Evolutionary conservation across 2,113 vertebrate species (phyloP), one percentile per base, ranked within the genome.

Genomic region (Cottus gobio): DNA sequence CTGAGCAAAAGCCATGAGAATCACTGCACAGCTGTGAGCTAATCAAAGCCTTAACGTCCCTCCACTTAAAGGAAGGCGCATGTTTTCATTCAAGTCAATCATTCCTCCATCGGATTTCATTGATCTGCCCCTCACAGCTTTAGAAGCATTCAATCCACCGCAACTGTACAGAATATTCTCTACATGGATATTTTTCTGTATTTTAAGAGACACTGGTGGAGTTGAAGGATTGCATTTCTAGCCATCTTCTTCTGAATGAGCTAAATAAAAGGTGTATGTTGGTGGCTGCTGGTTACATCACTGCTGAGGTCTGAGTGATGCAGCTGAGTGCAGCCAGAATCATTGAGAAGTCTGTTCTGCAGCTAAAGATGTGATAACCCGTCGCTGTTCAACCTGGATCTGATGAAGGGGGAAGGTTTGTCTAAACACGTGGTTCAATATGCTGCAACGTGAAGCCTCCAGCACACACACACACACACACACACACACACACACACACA

Each of bases 281-380:
- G 31, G 26, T 28, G 68, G 77, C 68, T 62, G 42, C 63, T 15
- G 24, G n/a, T 60, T 52, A 62, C 54, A 34, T 73, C 28, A 37
- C 28, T 57, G 50, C 28, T 57, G 50, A 10, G 50, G 36, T 26
- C 31, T 61, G 44, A 52, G 34, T 28, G 7, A 46, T 2, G 11
- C 64, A n/a, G 46, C 18, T 6, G 28, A 50, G 13, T 37, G 22
- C 50, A 48, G 37, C 20, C 28, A 48, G 50, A 39, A 71, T 83
- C 54, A 46, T 1, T n/a, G 58, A 0, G 3, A n/a, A 5, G 48
- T 70, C 48, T 63, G 36, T 69, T 24, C 57, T 20, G 12, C 39
- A 42, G 12, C 3, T 12, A 24, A 28, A 30, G 16, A 30, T 12
- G 22, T 56, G 63, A 69, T 36, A 20, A 56, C 22, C 6, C 22